Percentiles rank a stretch among this genome's conserved stretches.
phyloP scores from a whole-genome alignment of 2,888 invertebrate species.

The Drosophila leonis region DNA sequence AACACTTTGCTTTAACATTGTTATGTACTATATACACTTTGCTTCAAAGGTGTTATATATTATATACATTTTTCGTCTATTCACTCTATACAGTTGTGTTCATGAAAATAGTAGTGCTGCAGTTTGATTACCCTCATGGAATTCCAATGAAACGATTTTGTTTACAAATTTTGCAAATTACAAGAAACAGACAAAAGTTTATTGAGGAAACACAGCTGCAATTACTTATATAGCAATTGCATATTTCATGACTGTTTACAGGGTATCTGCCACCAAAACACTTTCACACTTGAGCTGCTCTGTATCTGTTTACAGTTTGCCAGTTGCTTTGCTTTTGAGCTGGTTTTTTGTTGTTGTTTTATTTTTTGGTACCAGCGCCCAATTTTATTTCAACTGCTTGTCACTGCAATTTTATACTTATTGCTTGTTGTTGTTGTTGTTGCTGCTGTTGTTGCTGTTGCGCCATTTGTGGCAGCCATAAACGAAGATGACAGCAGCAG shows the following conservation, averaged over 20 bases:
- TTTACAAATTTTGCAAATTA: too few relatives aligned
- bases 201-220: neutral
- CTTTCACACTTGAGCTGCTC: neutral
- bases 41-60: too few relatives aligned
- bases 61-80: too few relatives aligned
- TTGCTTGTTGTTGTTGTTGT: slow-evolving; percentile 27
- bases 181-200: neutral
- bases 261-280: neutral
- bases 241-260: neutral
- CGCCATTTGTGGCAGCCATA: slow-evolving; percentile 58
- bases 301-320: slow-evolving; percentile 18
- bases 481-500: slow-evolving; percentile 57
- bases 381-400: slow-evolving; percentile 47
- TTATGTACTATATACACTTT: too few relatives aligned
- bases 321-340: slow-evolving; percentile 20
- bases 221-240: neutral
- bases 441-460: slow-evolving; percentile 41
- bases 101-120: too few relatives aligned
- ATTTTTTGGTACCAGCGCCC: slow-evolving; percentile 17
- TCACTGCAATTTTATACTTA: slow-evolving; percentile 65
- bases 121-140: too few relatives aligned
- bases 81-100: too few relatives aligned
- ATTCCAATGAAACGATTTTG: too few relatives aligned
- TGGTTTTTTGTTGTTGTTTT: slow-evolving; percentile 19
- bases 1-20: too few relatives aligned